Conservation (phyloP, 2,113 vertebrate species). For the Pituophis catenifer region DNA sequence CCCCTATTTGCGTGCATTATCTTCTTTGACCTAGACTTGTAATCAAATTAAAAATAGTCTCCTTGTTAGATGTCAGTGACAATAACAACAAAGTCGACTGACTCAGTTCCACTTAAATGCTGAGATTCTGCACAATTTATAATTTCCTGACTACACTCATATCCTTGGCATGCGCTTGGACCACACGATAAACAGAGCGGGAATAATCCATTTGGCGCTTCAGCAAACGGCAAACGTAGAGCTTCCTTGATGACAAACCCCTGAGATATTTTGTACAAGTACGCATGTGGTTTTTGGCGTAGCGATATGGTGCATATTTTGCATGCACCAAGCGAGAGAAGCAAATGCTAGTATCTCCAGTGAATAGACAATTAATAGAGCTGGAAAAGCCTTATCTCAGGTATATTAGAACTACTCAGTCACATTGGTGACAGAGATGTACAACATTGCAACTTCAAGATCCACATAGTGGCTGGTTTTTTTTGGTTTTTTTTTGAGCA, state of each 20-base stretch:
- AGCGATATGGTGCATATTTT: background rate
- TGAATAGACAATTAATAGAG: background rate
- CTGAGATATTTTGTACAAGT: background rate
- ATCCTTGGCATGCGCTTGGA: conserved; percentile 2
- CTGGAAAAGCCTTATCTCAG: background rate
- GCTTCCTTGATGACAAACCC: background rate
- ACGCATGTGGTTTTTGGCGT: background rate
- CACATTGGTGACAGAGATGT: background rate
- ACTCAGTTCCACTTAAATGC: conserved; percentile 1
- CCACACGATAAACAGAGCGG: background rate
- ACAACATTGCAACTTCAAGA: background rate
- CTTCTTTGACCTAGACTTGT: background rate
- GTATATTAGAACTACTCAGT: background rate
- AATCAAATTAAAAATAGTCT: background rate
- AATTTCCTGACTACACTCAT: background rate
- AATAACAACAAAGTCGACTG: background rate
- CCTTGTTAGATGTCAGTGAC: background rate
- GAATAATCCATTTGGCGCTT: background rate
- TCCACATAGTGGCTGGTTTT: background rate
- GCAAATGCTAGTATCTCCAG: background rate
- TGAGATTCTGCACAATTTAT: background rate
- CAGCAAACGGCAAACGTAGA: background rate
- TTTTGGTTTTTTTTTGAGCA: background rate
- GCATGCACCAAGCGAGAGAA: background rate
- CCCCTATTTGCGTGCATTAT: background rate